phyloP scores from a whole-genome alignment of 1,140 invertebrate species.

The Aporrectodea caliginosa region DNA sequence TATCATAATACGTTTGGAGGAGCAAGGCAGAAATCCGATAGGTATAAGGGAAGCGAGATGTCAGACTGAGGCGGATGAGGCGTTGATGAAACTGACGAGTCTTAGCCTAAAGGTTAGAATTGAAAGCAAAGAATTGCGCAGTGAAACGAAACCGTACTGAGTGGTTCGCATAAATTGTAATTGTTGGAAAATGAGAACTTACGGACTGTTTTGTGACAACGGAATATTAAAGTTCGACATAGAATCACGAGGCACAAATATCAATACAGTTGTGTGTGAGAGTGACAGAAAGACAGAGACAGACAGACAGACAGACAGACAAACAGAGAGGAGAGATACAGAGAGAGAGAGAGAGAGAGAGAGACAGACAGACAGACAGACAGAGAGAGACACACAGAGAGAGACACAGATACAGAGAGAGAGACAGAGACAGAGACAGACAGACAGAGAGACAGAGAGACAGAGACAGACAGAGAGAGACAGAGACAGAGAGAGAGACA shows the following conservation, averaged over 20 bases:
- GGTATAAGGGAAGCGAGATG: no score
- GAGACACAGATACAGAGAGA: background rate
- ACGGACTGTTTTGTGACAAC: background rate
- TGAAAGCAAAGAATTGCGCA: background rate
- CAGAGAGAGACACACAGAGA: constrained; percentile 11
- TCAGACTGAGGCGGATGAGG: no score
- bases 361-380: constrained; percentile 15
- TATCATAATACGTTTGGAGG: no score
- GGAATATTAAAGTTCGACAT: background rate
- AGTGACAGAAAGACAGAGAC: background rate
- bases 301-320: background rate
- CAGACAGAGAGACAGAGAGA: constrained; percentile 2
- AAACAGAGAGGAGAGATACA: background rate
- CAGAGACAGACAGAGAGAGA: constrained; percentile 1
- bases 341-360: constrained; percentile 21
- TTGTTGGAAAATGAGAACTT: background rate
- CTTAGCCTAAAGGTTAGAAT: background rate
- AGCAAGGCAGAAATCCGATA: no score
- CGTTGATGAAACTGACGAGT: no score
- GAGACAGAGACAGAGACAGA: background rate
- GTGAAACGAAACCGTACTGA: background rate
- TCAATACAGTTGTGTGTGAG: background rate
- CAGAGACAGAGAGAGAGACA: constrained; percentile 4
- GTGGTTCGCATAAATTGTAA: background rate
- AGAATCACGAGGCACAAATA: background rate